Conservation (phyloP, 1,140 invertebrate species). For the Oscheius sp. region DNA sequence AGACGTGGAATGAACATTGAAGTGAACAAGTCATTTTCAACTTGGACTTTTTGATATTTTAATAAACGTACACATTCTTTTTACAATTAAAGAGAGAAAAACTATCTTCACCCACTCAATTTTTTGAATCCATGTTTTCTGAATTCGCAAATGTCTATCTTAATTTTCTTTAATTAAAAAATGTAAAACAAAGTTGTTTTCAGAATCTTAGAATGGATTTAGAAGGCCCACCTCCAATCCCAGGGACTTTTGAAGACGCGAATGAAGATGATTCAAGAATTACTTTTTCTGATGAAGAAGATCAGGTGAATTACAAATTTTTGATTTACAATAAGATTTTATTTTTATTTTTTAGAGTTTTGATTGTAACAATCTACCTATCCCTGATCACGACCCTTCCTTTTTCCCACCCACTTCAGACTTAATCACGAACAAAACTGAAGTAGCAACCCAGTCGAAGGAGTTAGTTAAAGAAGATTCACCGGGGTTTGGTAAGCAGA, state of each 20-base stretch:
- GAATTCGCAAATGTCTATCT: background rate
- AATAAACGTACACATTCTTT: too few relatives aligned
- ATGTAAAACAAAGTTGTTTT: background rate
- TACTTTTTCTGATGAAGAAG: background rate
- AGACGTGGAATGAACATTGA: too few relatives aligned
- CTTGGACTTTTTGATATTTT: too few relatives aligned
- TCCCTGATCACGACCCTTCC: background rate
- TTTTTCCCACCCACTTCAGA: too few relatives aligned
- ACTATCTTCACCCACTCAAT: too few relatives aligned
- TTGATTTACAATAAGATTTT: background rate
- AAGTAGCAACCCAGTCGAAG: too few relatives aligned
- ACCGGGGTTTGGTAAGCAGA: too few relatives aligned
- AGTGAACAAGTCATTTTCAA: too few relatives aligned
- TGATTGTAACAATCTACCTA: background rate
- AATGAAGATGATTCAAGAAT: background rate
- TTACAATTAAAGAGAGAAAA: too few relatives aligned
- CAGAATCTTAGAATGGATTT: background rate
- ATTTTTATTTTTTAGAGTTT: background rate
- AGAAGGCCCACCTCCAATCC: background rate
- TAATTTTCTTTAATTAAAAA: constrained; percentile 2
- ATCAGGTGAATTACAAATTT: background rate
- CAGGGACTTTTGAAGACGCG: background rate
- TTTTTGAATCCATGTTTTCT: background rate
- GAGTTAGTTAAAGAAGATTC: too few relatives aligned
- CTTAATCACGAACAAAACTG: too few relatives aligned